Conservation (phyloP, 2,888 invertebrate genomes). For the Leptinotarsa peninsularis region DNA sequence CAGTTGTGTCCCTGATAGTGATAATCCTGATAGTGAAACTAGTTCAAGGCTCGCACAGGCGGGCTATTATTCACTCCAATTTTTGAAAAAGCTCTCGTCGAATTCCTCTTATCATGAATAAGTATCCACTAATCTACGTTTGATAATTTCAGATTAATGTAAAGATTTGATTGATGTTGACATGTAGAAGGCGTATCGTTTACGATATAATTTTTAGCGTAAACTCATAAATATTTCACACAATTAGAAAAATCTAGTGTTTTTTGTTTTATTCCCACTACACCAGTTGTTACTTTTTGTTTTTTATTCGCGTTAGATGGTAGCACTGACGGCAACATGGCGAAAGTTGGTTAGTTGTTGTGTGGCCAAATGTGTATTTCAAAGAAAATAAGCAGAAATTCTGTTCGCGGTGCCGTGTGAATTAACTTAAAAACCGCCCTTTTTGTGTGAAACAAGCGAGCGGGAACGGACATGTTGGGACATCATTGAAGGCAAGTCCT, state of each 20-base stretch:
- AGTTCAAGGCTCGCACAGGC: no score
- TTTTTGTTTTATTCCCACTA: conserved; percentile 27
- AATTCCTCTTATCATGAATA: no score
- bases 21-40: no score
- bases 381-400: conserved; percentile 22
- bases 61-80: no score
- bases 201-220: no score
- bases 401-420: conserved; percentile 8
- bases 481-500: conserved; percentile 37
- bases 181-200: no score
- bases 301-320: conserved; percentile 36
- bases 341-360: conserved; percentile 50
- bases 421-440: neutral
- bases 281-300: conserved; percentile 7
- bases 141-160: neutral
- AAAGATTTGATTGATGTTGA: neutral
- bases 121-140: no score
- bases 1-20: no score
- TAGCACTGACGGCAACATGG: conserved; percentile 50
- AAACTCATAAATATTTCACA: no score
- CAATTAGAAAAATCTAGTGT: conserved; percentile 12
- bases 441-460: neutral
- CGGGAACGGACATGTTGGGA: neutral
- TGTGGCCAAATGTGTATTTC: conserved; percentile 45
- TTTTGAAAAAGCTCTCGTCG: no score